These are phyloP conservation scores for Eriocheir sinensis DNA, from an alignment of 1,140 invertebrate genomes.

Conservation along the genomic window DNA sequence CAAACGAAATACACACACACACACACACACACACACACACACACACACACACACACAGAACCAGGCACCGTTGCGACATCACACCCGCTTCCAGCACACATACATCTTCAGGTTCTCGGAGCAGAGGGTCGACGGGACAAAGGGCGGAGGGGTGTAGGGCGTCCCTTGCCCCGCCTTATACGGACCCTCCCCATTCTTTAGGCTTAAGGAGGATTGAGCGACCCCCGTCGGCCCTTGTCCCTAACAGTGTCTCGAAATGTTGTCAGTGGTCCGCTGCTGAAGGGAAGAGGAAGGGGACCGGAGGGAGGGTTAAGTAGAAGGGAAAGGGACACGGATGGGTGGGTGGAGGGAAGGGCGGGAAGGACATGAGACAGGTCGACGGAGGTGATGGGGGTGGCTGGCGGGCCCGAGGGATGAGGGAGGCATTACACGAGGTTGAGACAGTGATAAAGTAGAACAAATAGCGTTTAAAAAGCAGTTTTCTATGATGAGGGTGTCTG, in stretches of 20 bases:
- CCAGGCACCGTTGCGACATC: neutral
- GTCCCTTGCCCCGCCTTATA: neutral
- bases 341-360: neutral
- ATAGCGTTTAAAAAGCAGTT: neutral
- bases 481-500: neutral
- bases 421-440: too few relatives aligned
- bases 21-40: constrained; percentile 7
- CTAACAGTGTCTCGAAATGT: neutral
- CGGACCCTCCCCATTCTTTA: constrained; percentile 11
- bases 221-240: neutral
- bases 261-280: constrained; percentile 2
- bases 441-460: constrained; percentile 17
- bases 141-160: neutral
- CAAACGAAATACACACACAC: neutral
- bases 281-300: neutral
- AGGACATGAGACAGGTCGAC: neutral
- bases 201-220: neutral
- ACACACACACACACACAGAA: neutral
- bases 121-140: neutral
- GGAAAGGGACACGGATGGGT: too few relatives aligned
- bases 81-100: neutral
- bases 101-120: neutral
- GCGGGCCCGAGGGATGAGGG: neutral
- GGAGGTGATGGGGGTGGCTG: neutral
- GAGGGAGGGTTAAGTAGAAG: too few relatives aligned